A percentile compares a stretch with the other conserved stretches of the same genome.
Conservation (phyloP, 64 coral and sea anemone species). For the Acropora tenuis region DNA sequence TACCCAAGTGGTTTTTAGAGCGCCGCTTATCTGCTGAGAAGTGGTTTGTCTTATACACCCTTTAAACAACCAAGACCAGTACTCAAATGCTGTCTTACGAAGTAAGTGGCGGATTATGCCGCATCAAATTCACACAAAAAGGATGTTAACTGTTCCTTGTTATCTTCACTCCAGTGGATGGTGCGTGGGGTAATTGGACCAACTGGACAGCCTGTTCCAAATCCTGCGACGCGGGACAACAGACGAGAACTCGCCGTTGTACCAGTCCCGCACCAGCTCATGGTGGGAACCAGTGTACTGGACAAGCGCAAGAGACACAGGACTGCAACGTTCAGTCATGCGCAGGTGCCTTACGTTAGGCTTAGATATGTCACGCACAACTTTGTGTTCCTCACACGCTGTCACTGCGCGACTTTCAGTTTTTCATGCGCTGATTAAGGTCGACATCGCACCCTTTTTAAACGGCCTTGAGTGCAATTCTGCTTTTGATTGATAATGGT, state of each 20-base stretch:
- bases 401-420: too few relatives aligned
- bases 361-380: not conserved
- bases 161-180: constrained; percentile 1
- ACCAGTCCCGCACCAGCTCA: constrained; percentile 6
- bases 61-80: too few relatives aligned
- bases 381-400: not conserved
- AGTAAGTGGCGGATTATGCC: too few relatives aligned
- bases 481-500: too few relatives aligned
- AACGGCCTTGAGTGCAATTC: too few relatives aligned
- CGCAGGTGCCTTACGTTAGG: not conserved
- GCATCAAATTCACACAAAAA: too few relatives aligned
- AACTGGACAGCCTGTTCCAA: constrained; percentile 21
- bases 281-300: constrained; percentile 25
- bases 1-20: too few relatives aligned
- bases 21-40: too few relatives aligned
- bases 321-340: constrained; percentile 25
- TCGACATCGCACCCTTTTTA: too few relatives aligned
- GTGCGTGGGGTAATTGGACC: constrained; percentile 23
- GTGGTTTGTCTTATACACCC: too few relatives aligned
- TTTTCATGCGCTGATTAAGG: too few relatives aligned
- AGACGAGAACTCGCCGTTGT: constrained; percentile 5
- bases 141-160: not conserved
- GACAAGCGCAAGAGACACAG: constrained; percentile 28
- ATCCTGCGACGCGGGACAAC: not conserved
- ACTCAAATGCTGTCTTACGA: too few relatives aligned